A percentile compares a stretch with the other conserved stretches of the same genome.
phyloP scores from a whole-genome alignment of 2,888 invertebrate species.

The Agriopis leucophaearia region DNA sequence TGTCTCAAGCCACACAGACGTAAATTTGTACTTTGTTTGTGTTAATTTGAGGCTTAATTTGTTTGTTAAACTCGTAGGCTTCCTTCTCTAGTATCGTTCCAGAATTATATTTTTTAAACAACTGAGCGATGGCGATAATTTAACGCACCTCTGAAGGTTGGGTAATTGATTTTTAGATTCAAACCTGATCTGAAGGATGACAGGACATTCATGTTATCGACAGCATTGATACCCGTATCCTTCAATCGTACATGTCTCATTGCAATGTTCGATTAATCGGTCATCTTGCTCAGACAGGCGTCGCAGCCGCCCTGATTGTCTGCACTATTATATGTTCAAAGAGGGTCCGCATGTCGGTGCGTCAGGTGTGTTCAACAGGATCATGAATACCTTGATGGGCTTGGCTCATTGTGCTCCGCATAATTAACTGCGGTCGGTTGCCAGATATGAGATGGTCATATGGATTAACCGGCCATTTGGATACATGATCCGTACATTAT shows the following conservation, averaged over 20 bases:
- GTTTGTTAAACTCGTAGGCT: slow-evolving; percentile 11
- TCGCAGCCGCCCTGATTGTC: slow-evolving; percentile 49
- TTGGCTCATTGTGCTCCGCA: slow-evolving; percentile 70
- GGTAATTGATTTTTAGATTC: too few relatives aligned
- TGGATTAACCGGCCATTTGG: slow-evolving; percentile 12
- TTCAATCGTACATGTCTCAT: background rate
- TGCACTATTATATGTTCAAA: slow-evolving; percentile 62
- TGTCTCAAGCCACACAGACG: slow-evolving; percentile 25
- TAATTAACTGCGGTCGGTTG: slow-evolving; percentile 61
- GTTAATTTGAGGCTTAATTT: slow-evolving; percentile 27
- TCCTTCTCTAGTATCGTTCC: background rate
- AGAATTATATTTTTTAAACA: background rate
- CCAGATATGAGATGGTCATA: slow-evolving; percentile 24
- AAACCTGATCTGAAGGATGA: too few relatives aligned
- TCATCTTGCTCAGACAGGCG: slow-evolving; percentile 52
- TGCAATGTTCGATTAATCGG: slow-evolving; percentile 43
- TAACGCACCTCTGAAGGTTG: too few relatives aligned
- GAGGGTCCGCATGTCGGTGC: slow-evolving; percentile 58
- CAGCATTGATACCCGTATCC: background rate
- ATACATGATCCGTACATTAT: slow-evolving; percentile 1
- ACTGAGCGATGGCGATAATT: too few relatives aligned
- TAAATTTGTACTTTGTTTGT: slow-evolving; percentile 33
- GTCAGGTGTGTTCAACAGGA: slow-evolving; percentile 70
- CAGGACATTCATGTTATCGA: too few relatives aligned
- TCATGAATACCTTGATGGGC: slow-evolving; percentile 60